These are phyloP conservation scores for Lophotis ruficrista DNA, from an alignment of 2,113 vertebrate genomes.

Conservation along the genomic window DNA sequence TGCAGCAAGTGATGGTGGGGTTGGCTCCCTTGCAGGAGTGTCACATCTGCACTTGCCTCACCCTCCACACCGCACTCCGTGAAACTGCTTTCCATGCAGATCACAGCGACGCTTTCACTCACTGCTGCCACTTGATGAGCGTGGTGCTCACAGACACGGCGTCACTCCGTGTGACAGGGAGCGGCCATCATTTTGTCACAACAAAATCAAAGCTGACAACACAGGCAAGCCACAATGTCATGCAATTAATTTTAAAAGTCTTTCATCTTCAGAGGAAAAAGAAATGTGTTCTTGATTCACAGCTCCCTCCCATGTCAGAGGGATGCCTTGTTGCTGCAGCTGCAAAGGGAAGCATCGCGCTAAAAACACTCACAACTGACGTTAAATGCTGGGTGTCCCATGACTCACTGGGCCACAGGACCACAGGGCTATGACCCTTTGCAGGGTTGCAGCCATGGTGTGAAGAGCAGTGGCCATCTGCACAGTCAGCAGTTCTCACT, in stretches of 20 bases:
- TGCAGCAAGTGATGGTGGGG: rapidly evolving
- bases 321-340: neutral
- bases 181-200: constrained; percentile 5
- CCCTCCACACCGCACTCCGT: rapidly evolving
- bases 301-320: neutral
- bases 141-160: rapidly evolving
- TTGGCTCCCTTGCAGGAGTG: neutral
- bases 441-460: neutral
- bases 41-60: neutral
- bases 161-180: neutral
- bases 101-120: rapidly evolving
- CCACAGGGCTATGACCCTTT: neutral
- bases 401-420: neutral
- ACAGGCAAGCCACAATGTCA: constrained; percentile 5
- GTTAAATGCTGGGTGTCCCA: neutral
- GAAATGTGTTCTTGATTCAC: neutral
- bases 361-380: neutral
- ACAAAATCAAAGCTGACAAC: constrained; percentile 50
- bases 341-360: neutral
- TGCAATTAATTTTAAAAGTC: constrained; percentile 24
- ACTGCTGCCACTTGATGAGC: neutral
- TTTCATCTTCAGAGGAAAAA: neutral
- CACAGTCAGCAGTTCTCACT: neutral
- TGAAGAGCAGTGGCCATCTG: neutral
- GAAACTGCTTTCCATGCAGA: neutral